Conservation (phyloP, 1,140 invertebrate genomes). For the Microplitis mediator region DNA sequence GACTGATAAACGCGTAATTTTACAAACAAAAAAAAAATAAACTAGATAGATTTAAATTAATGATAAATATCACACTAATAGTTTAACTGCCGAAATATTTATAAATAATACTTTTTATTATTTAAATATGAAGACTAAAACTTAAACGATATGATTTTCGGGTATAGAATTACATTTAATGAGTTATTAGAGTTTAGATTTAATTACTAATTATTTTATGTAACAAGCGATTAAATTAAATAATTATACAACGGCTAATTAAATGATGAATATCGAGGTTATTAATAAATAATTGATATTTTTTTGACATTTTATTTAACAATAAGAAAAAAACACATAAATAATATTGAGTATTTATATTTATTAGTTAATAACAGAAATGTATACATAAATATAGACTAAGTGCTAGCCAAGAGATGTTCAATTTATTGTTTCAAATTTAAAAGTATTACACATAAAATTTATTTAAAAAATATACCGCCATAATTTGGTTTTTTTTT, state of each 20-base stretch:
- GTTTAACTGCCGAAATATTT: slow-evolving; percentile 27
- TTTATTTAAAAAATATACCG: slow-evolving; percentile 31
- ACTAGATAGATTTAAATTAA: slow-evolving; percentile 29
- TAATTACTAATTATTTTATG: too few relatives aligned
- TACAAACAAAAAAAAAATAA: slow-evolving; percentile 24
- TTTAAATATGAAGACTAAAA: neutral
- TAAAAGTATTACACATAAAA: too few relatives aligned
- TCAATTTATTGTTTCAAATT: slow-evolving; percentile 29
- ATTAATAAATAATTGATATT: too few relatives aligned
- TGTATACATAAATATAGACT: slow-evolving; percentile 61
- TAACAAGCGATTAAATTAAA: too few relatives aligned
- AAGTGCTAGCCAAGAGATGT: slow-evolving; percentile 56
- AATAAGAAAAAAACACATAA: slow-evolving; percentile 44
- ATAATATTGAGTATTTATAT: slow-evolving; percentile 60
- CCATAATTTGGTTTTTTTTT: slow-evolving; percentile 6
- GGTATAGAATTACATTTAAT: slow-evolving; percentile 34
- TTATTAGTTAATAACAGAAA: slow-evolving; percentile 59
- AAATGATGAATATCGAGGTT: too few relatives aligned
- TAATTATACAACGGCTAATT: too few relatives aligned
- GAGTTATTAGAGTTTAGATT: too few relatives aligned
- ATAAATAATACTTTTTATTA: slow-evolving; percentile 4
- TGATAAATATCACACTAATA: slow-evolving; percentile 30
- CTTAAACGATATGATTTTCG: slow-evolving; percentile 35
- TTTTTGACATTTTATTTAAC: too few relatives aligned
- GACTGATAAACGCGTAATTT: slow-evolving; percentile 36